Evolutionary conservation across 2,113 vertebrate species (phyloP).

Genomic region (Rhinopomastus cyanomelas): DNA sequence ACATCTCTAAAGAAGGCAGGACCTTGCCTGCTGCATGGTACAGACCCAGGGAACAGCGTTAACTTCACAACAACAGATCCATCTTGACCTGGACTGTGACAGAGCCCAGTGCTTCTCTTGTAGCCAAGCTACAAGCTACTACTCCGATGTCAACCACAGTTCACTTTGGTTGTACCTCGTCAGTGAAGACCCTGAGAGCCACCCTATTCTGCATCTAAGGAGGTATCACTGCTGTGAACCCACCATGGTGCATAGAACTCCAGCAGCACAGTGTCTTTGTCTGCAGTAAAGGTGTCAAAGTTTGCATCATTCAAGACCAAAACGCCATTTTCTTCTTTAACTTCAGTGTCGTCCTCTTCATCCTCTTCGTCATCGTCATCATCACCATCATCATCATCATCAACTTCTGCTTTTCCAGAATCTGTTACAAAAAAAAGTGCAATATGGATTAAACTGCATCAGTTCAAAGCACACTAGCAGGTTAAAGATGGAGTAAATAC

Average conservation of each 20-base stretch:
- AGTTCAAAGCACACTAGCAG: not conserved
- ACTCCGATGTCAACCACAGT: not conserved
- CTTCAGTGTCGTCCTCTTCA: conserved; percentile 74
- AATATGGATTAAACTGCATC: not conserved
- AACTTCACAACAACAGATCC: not conserved
- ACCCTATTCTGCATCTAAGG: not conserved
- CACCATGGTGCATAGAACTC: conserved; percentile 98
- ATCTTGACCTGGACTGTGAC: not conserved
- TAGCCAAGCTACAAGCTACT: not conserved
- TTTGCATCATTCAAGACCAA: conserved; percentile 86
- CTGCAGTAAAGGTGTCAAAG: conserved; percentile 88
- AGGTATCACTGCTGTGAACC: not conserved
- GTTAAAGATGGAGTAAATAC: not conserved
- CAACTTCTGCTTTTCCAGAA: conserved; percentile 49
- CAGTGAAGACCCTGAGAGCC: accelerated
- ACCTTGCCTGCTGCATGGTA: not conserved
- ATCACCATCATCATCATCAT: conserved; percentile 35
- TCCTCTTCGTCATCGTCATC: conserved; percentile 69
- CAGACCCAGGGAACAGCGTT: accelerated
- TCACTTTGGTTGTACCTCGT: too few species aligned
- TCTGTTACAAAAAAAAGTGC: conserved; percentile 23
- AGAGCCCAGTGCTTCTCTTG: not conserved
- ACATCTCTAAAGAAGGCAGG: not conserved
- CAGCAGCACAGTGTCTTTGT: conserved; percentile 89
- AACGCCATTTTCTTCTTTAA: conserved; percentile 95